Base-by-base conservation (phyloP, 2,797 vertebrate genomes). In the Falco naumanni region DNA sequence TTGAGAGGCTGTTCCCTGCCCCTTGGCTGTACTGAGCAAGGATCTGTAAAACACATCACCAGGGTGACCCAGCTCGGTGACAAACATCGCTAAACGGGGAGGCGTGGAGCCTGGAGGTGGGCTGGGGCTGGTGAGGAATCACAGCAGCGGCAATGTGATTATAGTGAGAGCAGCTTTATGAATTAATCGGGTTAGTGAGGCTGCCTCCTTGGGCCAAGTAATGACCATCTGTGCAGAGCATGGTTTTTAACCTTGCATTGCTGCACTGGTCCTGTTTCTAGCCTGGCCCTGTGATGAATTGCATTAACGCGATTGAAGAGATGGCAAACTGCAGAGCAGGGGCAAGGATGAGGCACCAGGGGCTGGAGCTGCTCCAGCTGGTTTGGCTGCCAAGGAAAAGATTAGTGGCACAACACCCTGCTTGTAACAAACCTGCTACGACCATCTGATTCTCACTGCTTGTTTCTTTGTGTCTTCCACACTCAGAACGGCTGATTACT, bases 401-500 rank as follows among this genome's bases (percentile, higher is more conserved):
- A 24, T 34, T 1, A 34, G 43, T 6, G 39, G 34, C 84, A 43
- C 59, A 17, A 4, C 3, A 45, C 54, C 41, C 41, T 53, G 65
- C 9, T 63, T 68, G 3, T 72, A 21, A 70, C 0, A 0, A 74
- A 50, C 84, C 86, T 87, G 56, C 84, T 77, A 37, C 6, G 6
- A 92, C 87, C 87, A 0, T 4, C 83, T 80, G 48, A 93, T 96
- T 95, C 96, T 97, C 84, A 94, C 95, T 95, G 95, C 93, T 79
- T 97, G 82, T 96, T 96, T 93, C 92, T 96, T 96, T 87, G 95
- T 94, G 95, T 94, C 95, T 96, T 96, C 96, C 96, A 94, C 95
- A 89, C 95, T 96, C 95, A 92, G 94, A 94, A 91, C 15, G 84
- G 89, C 96, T 96, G 95, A 94, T 93, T 96, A 66, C 92, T 92